Evolutionary conservation across 2,888 invertebrate genomes (phyloP), one percentile per base, ranked within the genome.

Genomic region (Scaeva pyrastri): DNA sequence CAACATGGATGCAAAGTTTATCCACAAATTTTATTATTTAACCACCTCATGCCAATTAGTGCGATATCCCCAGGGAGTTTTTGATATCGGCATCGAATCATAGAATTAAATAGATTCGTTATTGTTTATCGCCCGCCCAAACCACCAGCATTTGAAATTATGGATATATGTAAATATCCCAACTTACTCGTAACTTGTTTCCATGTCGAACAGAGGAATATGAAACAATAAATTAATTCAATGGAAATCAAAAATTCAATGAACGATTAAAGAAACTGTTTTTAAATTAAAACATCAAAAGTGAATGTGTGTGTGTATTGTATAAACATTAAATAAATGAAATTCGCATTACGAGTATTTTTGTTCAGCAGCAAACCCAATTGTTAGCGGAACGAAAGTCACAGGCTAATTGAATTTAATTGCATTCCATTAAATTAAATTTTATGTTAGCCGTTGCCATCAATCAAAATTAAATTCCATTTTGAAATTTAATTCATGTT

Each of bases 201-300:
- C 1, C n/a, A 60, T 41, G 14, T n/a, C 21, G 8, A 41, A 60
- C n/a, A 21, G 8, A 10, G 10, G 39, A 11, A 39, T 39, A 52
- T 52, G 43, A 16, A 43, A 62, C 6, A 52, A 52, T 52, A 62
- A n/a, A 62, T 62, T 26, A 62, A 26, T 60, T 41, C 3, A 23
- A 60, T 41, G 12, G 1, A 31, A 58, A 19, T 19, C 12, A 10
- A 1, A 11, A 10, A 45, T 62, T 16, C 23, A 16, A 0, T n/a
- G 23, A 23, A 43, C 21, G 16, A 21, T 10, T 1, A 21, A n/a
- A n/a, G 10, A 23, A 43, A 23, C 23, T 48, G 7, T 39, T 39
- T 58, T 43, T n/a, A 26, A 23, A 62, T 26, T 43, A 26, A 43
- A 62, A 56, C 16, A 10, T 7, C 14, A 1, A 39, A 7, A n/a